Percentiles rank a stretch among this genome's conserved stretches.
Evolutionary conservation across 2,797 vertebrate species (phyloP).

Genomic region (Phataginus tetradactyla): DNA sequence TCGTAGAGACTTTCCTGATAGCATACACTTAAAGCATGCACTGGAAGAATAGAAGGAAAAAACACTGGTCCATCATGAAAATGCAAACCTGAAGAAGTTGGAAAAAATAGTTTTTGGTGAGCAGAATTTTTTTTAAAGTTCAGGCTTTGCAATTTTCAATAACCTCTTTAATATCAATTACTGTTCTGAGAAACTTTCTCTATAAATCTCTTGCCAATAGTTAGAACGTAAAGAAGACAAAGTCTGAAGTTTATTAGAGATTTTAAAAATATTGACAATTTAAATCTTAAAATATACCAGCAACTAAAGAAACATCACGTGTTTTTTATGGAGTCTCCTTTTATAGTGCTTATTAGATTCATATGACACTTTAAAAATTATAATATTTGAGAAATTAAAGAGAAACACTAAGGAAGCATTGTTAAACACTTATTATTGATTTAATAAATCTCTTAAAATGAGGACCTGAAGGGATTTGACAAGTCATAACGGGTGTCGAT

Average conservation of each 20-base stretch:
- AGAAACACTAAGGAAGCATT: neutral
- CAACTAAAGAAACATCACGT: neutral
- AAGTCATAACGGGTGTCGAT: neutral
- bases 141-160: neutral
- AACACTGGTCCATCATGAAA: neutral
- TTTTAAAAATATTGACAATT: neutral
- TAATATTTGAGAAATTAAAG: neutral
- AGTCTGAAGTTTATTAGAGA: neutral
- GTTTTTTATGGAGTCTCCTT: neutral
- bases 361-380: neutral
- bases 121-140: neutral
- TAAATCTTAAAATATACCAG: neutral
- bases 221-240: neutral
- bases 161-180: neutral
- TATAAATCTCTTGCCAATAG: neutral
- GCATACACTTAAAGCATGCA: constrained; percentile 16
- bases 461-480: neutral
- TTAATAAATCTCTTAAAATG: neutral
- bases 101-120: neutral
- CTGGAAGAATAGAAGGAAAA: neutral
- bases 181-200: neutral
- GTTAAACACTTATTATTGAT: neutral
- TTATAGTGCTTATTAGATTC: neutral
- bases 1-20: neutral
- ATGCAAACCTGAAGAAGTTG: neutral